Conservation (phyloP, 2,113 vertebrate species). For the Ophthalmolycus amberensis region DNA sequence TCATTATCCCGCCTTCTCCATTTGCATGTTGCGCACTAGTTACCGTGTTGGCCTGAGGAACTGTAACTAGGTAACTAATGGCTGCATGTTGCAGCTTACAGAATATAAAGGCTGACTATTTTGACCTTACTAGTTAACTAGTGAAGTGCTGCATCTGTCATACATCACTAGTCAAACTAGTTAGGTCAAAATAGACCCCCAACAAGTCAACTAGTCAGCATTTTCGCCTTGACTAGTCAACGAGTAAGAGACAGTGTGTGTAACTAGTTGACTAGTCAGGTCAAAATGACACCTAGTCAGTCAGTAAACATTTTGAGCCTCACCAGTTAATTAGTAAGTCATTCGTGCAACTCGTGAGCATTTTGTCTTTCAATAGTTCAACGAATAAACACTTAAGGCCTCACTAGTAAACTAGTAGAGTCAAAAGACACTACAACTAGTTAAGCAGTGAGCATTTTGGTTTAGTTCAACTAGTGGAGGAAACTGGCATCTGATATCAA, state of each 20-base stretch:
- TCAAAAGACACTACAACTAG: neutral
- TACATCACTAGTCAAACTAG: neutral
- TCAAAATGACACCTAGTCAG: neutral
- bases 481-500: neutral
- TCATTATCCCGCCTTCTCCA: neutral
- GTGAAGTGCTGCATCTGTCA: neutral
- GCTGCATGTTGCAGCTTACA: neutral
- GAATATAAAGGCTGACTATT: neutral
- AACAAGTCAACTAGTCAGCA: neutral
- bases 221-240: neutral
- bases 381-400: neutral
- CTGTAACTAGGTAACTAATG: neutral
- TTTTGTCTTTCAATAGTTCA: neutral
- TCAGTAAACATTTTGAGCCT: neutral
- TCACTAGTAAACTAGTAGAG: no score
- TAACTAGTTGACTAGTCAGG: neutral
- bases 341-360: neutral
- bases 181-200: neutral
- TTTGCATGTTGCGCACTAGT: neutral
- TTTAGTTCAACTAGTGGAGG: neutral
- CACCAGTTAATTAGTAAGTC: neutral
- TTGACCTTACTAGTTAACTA: neutral
- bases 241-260: no score
- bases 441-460: neutral
- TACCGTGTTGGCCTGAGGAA: neutral